Evolutionary conservation across 2,113 vertebrate genomes (phyloP), one percentile per base, ranked within the genome.

Genomic region (Saimiri boliviensis): DNA sequence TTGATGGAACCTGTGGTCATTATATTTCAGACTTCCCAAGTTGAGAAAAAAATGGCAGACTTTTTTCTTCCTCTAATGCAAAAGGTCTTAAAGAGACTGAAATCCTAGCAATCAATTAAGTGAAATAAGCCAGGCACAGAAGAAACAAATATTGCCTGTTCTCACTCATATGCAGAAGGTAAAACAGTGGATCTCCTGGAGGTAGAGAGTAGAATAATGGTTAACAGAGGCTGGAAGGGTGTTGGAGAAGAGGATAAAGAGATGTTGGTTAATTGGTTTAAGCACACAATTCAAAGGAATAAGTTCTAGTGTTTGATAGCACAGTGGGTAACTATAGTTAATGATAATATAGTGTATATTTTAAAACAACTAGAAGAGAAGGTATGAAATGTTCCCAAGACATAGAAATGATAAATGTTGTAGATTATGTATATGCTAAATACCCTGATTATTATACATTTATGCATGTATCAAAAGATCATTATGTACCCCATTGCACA

Each of bases 81-180:
- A 82, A 96, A 94, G 54, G 5, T 86, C 74, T 17, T 84, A 83
- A 95, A 86, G 37, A 91, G 66, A 86, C 76, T 63, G 66, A 95
- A 95, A 95, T 94, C 85, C 68, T 79, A 94, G 79, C 37, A 89
- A 89, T 96, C 83, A 89, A 3, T 52, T 77, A 47, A 19, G 42
- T 32, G 16, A 77, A 47, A 32, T 47, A 77, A 77, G 42, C 42
- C 74, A 77, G 14, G 42, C 27, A 77, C 42, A 77, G 74, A 32
- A 32, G 6, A 76, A 45, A 77, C 74, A 77, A 47, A 47, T 47
- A 77, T 47, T 30, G 27, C 27, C 9, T 47, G 27, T 77, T 77
- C 74, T 47, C 42, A 30, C 42, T 47, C 42, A 77, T 77, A 47
- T 6, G 23, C 42, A 40, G 71, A 12, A 74, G 23, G 37, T 42